Conservation (phyloP, 2,888 invertebrate species). For the Metacarcinus magister region DNA sequence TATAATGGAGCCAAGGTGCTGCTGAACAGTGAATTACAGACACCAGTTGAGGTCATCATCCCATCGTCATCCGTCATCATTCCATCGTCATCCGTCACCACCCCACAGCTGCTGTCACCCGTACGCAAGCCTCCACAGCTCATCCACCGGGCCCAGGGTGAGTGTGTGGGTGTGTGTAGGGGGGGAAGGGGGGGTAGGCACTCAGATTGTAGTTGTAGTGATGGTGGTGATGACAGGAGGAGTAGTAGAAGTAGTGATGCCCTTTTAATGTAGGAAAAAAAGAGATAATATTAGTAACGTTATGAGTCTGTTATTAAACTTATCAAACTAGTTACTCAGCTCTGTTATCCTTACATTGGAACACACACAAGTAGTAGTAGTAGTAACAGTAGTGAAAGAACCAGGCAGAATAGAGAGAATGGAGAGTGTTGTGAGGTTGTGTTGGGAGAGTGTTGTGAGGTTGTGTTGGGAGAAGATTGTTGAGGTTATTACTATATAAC, state of each 20-base stretch:
- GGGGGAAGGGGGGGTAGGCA: background rate
- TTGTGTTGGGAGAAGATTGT: too few relatives aligned
- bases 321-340: too few relatives aligned
- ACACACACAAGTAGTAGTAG: background rate
- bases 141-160: constrained; percentile 62
- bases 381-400: background rate
- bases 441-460: too few relatives aligned
- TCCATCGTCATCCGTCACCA: constrained; percentile 43
- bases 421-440: too few relatives aligned
- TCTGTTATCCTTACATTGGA: background rate
- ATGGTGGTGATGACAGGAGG: background rate
- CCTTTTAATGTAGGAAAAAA: too few relatives aligned
- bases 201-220: background rate
- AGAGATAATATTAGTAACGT: too few relatives aligned
- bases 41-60: constrained; percentile 63
- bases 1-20: constrained; percentile 60
- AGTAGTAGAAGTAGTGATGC: background rate
- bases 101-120: constrained; percentile 67
- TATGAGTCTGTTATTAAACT: too few relatives aligned
- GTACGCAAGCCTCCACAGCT: constrained; percentile 52
- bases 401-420: too few relatives aligned
- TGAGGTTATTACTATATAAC: too few relatives aligned
- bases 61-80: constrained; percentile 41
- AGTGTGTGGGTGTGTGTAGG: background rate
- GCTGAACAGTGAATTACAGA: constrained; percentile 63